Percentiles rank a stretch among this genome's conserved stretches.
phyloP scores from a whole-genome alignment of 2,888 invertebrate genomes.

The Noctua janthina region DNA sequence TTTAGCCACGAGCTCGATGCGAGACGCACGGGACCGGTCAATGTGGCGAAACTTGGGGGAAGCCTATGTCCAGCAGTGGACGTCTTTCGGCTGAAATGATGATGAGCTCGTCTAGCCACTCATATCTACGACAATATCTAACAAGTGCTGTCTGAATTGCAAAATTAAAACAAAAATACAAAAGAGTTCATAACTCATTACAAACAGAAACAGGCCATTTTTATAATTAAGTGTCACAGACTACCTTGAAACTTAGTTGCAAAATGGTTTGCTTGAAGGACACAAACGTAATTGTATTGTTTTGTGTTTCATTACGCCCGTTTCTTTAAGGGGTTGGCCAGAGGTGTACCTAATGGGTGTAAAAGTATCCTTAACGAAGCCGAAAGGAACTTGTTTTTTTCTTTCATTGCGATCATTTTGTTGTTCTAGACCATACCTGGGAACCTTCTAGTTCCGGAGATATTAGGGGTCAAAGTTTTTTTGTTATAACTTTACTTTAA shows the following conservation, averaged over 20 bases:
- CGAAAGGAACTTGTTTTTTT: too few relatives aligned
- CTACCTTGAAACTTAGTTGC: constrained; percentile 41
- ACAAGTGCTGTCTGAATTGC: not conserved
- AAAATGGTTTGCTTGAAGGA: constrained; percentile 24
- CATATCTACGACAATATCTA: not conserved
- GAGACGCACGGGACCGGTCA: too few relatives aligned
- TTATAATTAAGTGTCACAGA: constrained; percentile 15
- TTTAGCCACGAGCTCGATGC: too few relatives aligned
- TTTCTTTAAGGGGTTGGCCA: accelerated
- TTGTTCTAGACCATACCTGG: too few relatives aligned
- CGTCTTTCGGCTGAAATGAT: too few relatives aligned
- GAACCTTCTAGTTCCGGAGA: too few relatives aligned
- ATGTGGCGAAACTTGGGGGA: too few relatives aligned
- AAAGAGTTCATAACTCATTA: constrained; percentile 21
- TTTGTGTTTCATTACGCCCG: not conserved
- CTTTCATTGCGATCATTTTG: too few relatives aligned
- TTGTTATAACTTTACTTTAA: too few relatives aligned
- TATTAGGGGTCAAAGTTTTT: too few relatives aligned
- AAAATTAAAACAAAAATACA: not conserved
- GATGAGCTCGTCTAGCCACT: not conserved
- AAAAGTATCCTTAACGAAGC: too few relatives aligned
- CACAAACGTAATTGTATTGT: constrained; percentile 13
- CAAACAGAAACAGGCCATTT: constrained; percentile 9
- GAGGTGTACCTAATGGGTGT: not conserved
- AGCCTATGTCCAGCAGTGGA: too few relatives aligned